Conservation (phyloP, 2,888 invertebrate species). For the Helicoverpa assulta region DNA sequence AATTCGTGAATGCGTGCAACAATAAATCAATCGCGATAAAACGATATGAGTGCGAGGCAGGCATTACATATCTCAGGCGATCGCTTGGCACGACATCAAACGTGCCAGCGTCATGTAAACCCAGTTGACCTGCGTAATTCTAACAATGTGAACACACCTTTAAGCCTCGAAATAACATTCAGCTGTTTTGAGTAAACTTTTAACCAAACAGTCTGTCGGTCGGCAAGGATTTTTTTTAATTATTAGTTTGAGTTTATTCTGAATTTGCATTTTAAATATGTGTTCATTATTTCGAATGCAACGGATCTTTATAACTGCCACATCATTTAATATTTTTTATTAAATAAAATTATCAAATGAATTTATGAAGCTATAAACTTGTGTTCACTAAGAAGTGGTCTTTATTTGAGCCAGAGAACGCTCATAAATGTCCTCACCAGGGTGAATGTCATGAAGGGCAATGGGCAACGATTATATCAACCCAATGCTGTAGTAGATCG, state of each 20-base stretch:
- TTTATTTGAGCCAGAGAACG: no score
- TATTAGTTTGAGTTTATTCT: background rate
- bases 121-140: constrained; percentile 66
- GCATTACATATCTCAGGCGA: constrained; percentile 46
- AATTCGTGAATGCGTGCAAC: constrained; percentile 44
- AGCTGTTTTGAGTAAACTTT: constrained; percentile 50
- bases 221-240: constrained; percentile 22
- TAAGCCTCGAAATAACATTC: constrained; percentile 64
- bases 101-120: constrained; percentile 54
- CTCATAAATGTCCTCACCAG: no score
- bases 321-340: no score
- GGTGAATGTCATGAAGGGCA: no score
- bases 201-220: constrained; percentile 30
- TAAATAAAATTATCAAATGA: no score
- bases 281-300: constrained; percentile 4
- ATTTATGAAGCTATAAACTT: no score
- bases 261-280: background rate
- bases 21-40: constrained; percentile 62
- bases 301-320: background rate
- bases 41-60: constrained; percentile 60
- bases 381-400: no score
- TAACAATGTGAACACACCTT: constrained; percentile 53
- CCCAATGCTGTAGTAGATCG: no score
- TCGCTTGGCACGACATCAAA: constrained; percentile 71
- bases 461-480: no score